Conservation (phyloP, 2,888 invertebrate species). For the Zaprionus bogoriensis region DNA sequence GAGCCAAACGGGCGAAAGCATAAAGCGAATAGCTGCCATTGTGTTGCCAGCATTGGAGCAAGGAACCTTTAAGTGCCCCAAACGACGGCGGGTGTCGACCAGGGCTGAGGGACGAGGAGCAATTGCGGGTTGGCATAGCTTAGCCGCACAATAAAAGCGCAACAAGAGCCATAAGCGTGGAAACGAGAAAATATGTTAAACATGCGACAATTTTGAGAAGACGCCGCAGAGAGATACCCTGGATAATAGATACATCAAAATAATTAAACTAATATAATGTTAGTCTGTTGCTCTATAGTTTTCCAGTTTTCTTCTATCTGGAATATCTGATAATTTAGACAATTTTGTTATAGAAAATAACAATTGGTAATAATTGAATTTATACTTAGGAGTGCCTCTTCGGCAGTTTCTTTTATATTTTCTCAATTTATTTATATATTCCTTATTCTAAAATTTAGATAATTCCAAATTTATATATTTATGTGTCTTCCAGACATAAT, state of each 20-base stretch:
- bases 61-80: conserved; percentile 64
- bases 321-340: no score
- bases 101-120: not conserved
- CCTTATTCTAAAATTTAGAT: no score
- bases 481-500: no score
- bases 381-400: no score
- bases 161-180: conserved; percentile 58
- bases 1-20: conserved; percentile 49
- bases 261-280: no score
- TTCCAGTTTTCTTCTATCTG: no score
- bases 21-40: conserved; percentile 55
- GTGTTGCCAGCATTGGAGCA: conserved; percentile 40
- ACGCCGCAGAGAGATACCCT: conserved; percentile 16
- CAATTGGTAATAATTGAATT: no score
- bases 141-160: conserved; percentile 68
- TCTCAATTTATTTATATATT: no score
- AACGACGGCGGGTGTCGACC: conserved; percentile 12
- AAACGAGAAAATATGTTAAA: conserved; percentile 45
- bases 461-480: no score
- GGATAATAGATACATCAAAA: not conserved
- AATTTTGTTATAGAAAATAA: no score
- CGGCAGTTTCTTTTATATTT: no score
- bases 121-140: conserved; percentile 38
- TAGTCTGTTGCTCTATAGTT: no score
- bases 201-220: not conserved